Conservation (phyloP, 2,888 invertebrate genomes). For the Leuctra nigra region DNA sequence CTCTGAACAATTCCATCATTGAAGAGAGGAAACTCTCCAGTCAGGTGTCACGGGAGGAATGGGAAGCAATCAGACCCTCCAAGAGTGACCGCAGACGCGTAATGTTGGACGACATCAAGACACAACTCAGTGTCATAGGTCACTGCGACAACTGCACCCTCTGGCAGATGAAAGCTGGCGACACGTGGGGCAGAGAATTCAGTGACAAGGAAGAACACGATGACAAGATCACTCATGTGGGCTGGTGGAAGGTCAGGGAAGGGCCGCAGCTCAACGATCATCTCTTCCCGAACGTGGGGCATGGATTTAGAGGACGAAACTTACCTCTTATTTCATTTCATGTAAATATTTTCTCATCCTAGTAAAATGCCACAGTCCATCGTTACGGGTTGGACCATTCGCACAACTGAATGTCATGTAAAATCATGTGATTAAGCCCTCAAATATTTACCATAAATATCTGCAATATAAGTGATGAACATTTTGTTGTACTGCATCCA, state of each 20-base stretch:
- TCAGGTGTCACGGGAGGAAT: conserved; percentile 77
- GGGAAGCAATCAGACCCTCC: conserved; percentile 69
- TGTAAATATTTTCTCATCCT: conserved; percentile 49
- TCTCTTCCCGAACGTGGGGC: conserved; percentile 70
- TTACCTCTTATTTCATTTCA: conserved; percentile 71
- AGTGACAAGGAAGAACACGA: background rate
- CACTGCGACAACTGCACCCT: conserved; percentile 49
- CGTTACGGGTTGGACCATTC: too few species aligned
- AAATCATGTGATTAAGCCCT: too few species aligned
- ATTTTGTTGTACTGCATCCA: too few species aligned
- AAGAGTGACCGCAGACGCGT: conserved; percentile 58
- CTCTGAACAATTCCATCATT: conserved; percentile 58
- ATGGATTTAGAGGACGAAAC: conserved; percentile 68
- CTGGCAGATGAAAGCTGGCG: conserved; percentile 50
- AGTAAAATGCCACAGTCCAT: too few species aligned
- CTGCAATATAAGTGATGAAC: too few species aligned
- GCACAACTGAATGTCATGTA: too few species aligned
- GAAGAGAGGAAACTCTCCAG: conserved; percentile 66
- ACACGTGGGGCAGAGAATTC: conserved; percentile 47
- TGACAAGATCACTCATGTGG: conserved; percentile 48
- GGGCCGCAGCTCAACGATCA: conserved; percentile 61
- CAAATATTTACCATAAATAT: too few species aligned
- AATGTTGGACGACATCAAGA: conserved; percentile 57
- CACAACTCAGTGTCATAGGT: conserved; percentile 37
- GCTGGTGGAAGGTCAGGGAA: conserved; percentile 65